A percentile compares a stretch with the other conserved stretches of the same genome.
Conservation (phyloP, 1,140 invertebrate species). For the Pinna nobilis region DNA sequence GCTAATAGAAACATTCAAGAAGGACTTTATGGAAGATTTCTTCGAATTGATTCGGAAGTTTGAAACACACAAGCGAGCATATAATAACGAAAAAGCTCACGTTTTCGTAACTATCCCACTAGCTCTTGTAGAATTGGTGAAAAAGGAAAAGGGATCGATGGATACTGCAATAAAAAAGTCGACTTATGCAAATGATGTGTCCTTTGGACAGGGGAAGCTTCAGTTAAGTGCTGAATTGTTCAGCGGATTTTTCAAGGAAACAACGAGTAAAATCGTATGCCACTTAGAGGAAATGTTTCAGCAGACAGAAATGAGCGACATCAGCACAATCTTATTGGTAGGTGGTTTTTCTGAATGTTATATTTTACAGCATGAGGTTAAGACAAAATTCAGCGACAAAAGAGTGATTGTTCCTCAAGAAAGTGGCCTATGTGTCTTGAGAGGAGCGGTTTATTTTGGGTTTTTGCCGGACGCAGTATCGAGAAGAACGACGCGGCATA, state of each 20-base stretch:
- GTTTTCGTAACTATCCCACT: not conserved
- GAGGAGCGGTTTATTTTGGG: conserved; percentile 24
- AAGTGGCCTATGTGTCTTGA: conserved; percentile 17
- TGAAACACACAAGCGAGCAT: conserved; percentile 6
- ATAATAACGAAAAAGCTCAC: not conserved
- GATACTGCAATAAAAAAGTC: not conserved
- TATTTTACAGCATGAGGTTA: conserved; percentile 10
- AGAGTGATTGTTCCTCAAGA: conserved; percentile 16
- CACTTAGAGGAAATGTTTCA: not conserved
- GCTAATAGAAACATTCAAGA: not conserved
- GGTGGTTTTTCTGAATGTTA: conserved; percentile 30
- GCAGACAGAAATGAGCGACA: not conserved
- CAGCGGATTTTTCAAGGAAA: not conserved
- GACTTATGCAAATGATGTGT: not conserved
- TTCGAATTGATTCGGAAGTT: conserved; percentile 17
- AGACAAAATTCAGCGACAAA: not conserved
- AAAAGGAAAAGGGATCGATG: not conserved
- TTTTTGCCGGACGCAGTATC: conserved; percentile 18
- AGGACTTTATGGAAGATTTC: conserved; percentile 29
- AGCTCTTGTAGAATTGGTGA: not conserved
- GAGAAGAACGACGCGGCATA: conserved; percentile 1
- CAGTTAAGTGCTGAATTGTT: not conserved
- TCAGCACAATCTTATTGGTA: conserved; percentile 6
- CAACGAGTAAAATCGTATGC: not conserved
- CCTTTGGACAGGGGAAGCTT: not conserved